A percentile compares a stretch with the other conserved stretches of the same genome.
Conservation (phyloP, 2,113 vertebrate species). For the Mungos mungo region DNA sequence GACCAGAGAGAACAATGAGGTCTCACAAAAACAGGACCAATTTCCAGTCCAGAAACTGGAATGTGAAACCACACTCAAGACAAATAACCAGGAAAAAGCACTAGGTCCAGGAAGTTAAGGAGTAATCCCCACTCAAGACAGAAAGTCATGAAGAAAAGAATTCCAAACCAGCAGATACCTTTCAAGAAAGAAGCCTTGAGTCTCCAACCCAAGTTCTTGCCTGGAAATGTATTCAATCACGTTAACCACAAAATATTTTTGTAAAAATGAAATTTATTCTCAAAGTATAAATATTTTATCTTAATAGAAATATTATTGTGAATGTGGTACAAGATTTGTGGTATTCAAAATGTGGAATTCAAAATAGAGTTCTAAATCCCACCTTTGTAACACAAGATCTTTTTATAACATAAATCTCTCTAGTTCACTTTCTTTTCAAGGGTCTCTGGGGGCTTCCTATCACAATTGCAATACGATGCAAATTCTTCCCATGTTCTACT, state of each 20-base stretch:
- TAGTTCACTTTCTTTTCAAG: not conserved
- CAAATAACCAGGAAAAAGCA: not conserved
- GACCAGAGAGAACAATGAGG: not conserved
- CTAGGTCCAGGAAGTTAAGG: not conserved
- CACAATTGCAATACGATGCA: not conserved
- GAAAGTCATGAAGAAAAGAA: not conserved
- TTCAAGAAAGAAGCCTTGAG: not conserved
- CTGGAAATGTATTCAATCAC: not conserved
- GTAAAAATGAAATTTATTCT: not conserved
- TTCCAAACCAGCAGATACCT: not conserved
- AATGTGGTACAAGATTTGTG: not conserved
- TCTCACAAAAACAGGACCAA: not conserved
- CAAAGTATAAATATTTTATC: not conserved
- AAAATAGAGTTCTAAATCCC: not conserved
- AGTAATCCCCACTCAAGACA: not conserved
- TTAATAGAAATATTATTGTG: not conserved
- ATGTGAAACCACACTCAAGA: not conserved
- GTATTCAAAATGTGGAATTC: not conserved
- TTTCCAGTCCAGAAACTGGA: not conserved
- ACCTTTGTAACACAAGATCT: not conserved
- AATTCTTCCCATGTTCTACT: not conserved
- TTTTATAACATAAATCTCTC: not conserved
- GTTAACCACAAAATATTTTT: not conserved
- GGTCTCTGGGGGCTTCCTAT: not conserved
- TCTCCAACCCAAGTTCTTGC: not conserved